Evolutionary conservation across 2,113 vertebrate genomes (phyloP).

Genomic region (Malurus cyaneus): DNA sequence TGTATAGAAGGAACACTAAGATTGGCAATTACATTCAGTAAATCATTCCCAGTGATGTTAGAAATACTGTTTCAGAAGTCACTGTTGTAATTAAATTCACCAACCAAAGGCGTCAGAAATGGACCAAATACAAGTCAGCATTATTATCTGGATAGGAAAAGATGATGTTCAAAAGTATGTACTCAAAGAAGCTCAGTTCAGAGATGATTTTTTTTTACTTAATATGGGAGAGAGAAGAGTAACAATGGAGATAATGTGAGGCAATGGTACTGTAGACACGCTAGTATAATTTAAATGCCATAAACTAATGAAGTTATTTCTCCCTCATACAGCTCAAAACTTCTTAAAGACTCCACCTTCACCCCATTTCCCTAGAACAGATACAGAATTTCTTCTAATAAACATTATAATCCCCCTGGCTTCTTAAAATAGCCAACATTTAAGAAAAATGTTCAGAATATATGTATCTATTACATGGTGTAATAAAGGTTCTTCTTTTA

Average conservation of each 20-base stretch:
- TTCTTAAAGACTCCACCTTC: constrained; percentile 15
- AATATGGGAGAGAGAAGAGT: not conserved
- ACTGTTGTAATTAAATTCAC: not conserved
- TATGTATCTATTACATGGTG: not conserved
- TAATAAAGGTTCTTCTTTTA: constrained; percentile 12
- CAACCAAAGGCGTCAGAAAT: not conserved
- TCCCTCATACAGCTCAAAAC: not conserved
- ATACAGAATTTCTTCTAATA: not conserved
- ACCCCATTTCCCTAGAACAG: not conserved
- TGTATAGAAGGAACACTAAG: not conserved
- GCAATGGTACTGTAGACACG: not conserved
- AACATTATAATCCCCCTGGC: constrained; percentile 5
- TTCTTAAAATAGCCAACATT: constrained; percentile 8
- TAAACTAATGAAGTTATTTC: not conserved
- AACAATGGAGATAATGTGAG: not conserved
- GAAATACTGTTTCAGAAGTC: constrained; percentile 3
- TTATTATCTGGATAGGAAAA: not conserved
- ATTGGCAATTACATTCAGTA: not conserved
- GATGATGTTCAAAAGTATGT: not conserved
- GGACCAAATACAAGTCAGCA: not conserved
- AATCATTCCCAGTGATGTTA: not conserved
- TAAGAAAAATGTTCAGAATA: constrained; percentile 26
- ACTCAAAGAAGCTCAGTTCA: not conserved
- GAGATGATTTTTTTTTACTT: not conserved
- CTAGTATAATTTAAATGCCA: constrained; percentile 18